Conservation (phyloP, 2,888 invertebrate species). For the Parnassius orleans region DNA sequence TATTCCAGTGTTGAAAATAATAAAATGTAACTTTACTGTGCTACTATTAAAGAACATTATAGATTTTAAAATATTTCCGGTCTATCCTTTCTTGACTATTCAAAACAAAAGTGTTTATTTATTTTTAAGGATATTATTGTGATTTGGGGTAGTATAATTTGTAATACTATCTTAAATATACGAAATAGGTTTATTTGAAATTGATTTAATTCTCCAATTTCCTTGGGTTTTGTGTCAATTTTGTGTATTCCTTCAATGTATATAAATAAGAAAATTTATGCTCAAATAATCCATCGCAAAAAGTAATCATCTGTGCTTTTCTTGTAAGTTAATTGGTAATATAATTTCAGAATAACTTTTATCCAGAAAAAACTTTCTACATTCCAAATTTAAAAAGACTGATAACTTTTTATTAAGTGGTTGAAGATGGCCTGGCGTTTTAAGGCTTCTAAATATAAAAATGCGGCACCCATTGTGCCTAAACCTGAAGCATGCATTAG, state of each 20-base stretch:
- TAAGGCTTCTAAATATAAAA: constrained; percentile 99
- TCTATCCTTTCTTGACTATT: constrained; percentile 65
- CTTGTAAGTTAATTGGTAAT: constrained; percentile 1
- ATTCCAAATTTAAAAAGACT: constrained; percentile 74
- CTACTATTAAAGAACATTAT: constrained; percentile 2
- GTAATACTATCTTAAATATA: no score
- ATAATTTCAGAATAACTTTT: constrained; percentile 47
- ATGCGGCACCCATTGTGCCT: constrained; percentile 97
- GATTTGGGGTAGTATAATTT: no score
- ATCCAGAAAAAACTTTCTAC: constrained; percentile 48
- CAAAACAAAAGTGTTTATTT: constrained; percentile 64
- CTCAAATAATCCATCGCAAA: background rate
- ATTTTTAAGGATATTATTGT: background rate
- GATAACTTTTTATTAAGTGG: constrained; percentile 61
- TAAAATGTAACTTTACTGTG: constrained; percentile 15
- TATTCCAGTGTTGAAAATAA: constrained; percentile 14
- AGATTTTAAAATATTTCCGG: constrained; percentile 58
- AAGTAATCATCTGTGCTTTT: background rate
- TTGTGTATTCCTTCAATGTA: constrained; percentile 31
- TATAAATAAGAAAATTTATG: constrained; percentile 4
- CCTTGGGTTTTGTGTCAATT: constrained; percentile 34
- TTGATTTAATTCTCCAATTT: constrained; percentile 13
- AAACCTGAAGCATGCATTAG: constrained; percentile 95
- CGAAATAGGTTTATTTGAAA: background rate
- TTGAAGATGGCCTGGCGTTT: constrained; percentile 94